Percentiles rank a stretch among this genome's conserved stretches.
These are phyloP conservation scores for Artemia sinica DNA, from an alignment of 2,888 invertebrate genomes.

Conservation along the genomic window DNA sequence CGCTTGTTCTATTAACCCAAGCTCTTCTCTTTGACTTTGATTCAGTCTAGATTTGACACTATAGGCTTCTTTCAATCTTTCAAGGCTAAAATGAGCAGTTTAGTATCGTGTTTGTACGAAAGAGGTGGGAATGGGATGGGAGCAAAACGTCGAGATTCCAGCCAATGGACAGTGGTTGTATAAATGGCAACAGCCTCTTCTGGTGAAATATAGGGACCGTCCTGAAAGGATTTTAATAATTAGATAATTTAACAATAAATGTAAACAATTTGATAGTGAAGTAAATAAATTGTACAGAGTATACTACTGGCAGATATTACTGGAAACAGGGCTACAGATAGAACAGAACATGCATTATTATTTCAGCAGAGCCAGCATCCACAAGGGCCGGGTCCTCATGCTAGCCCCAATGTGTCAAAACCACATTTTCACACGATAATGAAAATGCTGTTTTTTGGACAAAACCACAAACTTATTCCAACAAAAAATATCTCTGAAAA, in stretches of 20 bases:
- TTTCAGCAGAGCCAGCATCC: too few species aligned
- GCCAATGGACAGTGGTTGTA: slow-evolving; percentile 98
- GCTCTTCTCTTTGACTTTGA: slow-evolving; percentile 94
- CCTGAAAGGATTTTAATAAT: slow-evolving; percentile 36
- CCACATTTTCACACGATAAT: too few species aligned
- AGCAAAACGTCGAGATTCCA: slow-evolving; percentile 92
- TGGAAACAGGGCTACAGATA: not conserved
- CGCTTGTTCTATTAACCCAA: slow-evolving; percentile 96
- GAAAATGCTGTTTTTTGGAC: too few species aligned
- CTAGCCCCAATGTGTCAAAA: too few species aligned
- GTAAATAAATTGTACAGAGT: too few species aligned
- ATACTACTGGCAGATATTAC: not conserved
- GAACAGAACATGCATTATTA: too few species aligned
- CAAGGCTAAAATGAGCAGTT: slow-evolving; percentile 83
- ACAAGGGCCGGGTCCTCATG: too few species aligned
- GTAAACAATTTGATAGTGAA: slow-evolving; percentile 4
- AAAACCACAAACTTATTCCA: too few species aligned
- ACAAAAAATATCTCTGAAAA: too few species aligned
- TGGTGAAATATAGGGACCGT: slow-evolving; percentile 97
- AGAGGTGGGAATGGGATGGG: slow-evolving; percentile 98
- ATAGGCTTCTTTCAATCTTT: slow-evolving; percentile 91
- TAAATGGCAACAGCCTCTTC: slow-evolving; percentile 99
- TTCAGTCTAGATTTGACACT: slow-evolving; percentile 91
- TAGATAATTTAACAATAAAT: not conserved
- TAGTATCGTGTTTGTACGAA: slow-evolving; percentile 98